These are phyloP conservation scores for Dasyurus viverrinus DNA, from an alignment of 2,113 vertebrate genomes.

Conservation along the genomic window DNA sequence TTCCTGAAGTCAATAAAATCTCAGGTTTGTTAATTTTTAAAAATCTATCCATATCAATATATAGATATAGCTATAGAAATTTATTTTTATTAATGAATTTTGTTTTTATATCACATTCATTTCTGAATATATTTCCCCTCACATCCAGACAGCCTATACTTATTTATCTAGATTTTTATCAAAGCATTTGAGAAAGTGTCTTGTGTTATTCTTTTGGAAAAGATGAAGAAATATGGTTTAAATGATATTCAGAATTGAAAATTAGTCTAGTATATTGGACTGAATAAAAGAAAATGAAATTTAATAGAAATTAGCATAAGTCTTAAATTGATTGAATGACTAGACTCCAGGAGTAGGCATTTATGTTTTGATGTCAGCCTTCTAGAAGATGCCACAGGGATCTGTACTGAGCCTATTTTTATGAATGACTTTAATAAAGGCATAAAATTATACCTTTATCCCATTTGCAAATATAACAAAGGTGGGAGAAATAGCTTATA, in stretches of 20 bases:
- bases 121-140: not conserved
- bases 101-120: not conserved
- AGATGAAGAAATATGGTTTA: not conserved
- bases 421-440: not conserved
- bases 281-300: not conserved
- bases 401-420: not conserved
- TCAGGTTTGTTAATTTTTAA: not conserved
- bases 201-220: not conserved
- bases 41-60: not conserved
- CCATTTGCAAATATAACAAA: not conserved
- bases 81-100: not conserved
- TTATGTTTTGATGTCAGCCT: not conserved
- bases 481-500: not conserved
- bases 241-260: not conserved
- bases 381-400: not conserved
- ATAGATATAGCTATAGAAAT: not conserved
- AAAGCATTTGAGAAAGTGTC: not conserved
- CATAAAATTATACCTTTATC: not conserved
- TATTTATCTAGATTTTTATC: not conserved
- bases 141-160: not conserved
- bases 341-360: not conserved
- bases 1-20: too few species aligned
- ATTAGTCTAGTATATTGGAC: not conserved
- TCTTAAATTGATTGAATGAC: not conserved
- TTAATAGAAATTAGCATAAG: not conserved